Evolutionary conservation across 2,888 invertebrate species (phyloP).

Genomic region (Phyllotreta striolata): DNA sequence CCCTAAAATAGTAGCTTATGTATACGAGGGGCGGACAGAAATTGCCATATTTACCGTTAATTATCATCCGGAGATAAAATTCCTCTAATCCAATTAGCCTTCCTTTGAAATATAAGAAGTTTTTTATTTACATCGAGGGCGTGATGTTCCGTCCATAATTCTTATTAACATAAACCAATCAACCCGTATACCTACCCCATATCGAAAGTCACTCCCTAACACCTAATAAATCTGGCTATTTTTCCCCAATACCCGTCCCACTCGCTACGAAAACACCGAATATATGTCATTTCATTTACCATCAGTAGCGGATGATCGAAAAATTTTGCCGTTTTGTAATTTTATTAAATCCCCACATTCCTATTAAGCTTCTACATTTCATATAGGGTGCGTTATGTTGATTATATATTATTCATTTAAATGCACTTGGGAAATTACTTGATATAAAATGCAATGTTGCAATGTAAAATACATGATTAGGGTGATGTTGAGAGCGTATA

Average conservation of each 20-base stretch:
- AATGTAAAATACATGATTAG: no score
- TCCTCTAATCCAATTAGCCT: no score
- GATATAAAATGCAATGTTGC: no score
- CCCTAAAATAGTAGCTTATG: background rate
- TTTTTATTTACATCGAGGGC: slow-evolving; percentile 7
- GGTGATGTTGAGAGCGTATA: no score
- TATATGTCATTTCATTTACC: slow-evolving; percentile 14
- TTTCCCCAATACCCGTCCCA: slow-evolving; percentile 16
- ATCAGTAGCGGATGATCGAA: background rate
- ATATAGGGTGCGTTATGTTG: no score
- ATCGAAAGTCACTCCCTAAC: slow-evolving; percentile 26
- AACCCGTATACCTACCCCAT: slow-evolving; percentile 17
- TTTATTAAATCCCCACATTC: background rate
- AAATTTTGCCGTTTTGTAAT: background rate
- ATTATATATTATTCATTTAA: no score
- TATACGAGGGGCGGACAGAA: no score
- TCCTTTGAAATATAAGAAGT: slow-evolving; percentile 4
- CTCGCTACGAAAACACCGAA: slow-evolving; percentile 18
- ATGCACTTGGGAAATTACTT: no score
- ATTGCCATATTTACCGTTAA: no score
- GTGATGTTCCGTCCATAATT: slow-evolving; percentile 16
- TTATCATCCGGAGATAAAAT: no score
- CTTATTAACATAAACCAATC: slow-evolving; percentile 29
- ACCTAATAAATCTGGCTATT: slow-evolving; percentile 28
- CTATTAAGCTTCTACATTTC: no score